phyloP scores from a whole-genome alignment of 2,113 vertebrate genomes.

The Terrapene triunguis region DNA sequence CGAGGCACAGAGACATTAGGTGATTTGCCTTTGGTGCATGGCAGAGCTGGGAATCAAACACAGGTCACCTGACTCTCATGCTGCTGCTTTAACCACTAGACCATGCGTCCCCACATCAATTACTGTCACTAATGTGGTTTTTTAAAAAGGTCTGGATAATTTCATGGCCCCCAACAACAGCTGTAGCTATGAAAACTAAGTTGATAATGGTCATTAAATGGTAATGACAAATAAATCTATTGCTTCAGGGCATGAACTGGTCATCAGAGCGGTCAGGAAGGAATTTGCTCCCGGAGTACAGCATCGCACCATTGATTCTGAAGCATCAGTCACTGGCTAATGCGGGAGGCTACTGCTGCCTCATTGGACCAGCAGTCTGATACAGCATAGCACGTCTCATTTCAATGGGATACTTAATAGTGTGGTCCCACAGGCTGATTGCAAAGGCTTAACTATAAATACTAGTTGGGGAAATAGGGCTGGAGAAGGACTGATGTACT shows the following conservation, averaged over 20 bases:
- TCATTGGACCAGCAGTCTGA: background rate
- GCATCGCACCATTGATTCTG: background rate
- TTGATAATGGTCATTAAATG: background rate
- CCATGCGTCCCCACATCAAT: background rate
- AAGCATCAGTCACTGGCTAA: background rate
- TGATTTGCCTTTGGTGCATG: background rate
- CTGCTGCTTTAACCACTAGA: background rate
- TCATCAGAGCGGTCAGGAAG: background rate
- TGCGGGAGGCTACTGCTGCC: background rate
- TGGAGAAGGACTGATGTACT: background rate
- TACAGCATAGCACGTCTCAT: background rate
- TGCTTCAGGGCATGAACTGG: background rate
- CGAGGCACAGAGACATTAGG: background rate
- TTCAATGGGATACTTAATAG: background rate
- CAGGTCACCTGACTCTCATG: background rate
- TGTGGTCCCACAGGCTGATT: background rate
- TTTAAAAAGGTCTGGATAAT: background rate
- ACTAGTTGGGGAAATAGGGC: background rate
- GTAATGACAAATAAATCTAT: background rate
- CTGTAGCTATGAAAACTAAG: background rate
- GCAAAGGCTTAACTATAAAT: background rate
- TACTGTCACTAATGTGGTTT: background rate
- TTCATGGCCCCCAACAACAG: background rate
- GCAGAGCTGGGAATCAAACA: background rate
- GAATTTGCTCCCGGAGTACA: background rate